Conservation (phyloP, 2,797 vertebrate genomes). For the Fratercula arctica region DNA sequence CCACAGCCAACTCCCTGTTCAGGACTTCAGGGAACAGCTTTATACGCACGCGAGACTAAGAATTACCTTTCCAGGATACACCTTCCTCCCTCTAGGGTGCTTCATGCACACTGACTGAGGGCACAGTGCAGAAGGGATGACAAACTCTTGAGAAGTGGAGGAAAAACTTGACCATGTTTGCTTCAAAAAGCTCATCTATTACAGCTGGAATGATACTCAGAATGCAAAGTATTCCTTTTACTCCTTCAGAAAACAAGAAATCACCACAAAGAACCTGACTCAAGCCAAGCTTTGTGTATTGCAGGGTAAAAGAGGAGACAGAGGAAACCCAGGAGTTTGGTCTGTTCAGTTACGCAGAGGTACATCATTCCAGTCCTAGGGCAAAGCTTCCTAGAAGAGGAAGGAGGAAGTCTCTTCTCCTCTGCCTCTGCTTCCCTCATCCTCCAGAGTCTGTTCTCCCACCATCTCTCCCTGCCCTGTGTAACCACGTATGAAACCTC, state of each 20-base stretch:
- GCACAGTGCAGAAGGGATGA: background rate
- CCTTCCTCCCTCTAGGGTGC: background rate
- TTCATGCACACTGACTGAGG: background rate
- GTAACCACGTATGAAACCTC: background rate
- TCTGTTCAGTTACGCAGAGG: background rate
- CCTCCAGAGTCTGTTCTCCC: background rate
- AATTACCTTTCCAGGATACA: conserved; percentile 14
- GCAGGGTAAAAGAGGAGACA: background rate
- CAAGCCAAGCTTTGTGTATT: background rate
- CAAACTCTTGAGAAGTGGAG: background rate
- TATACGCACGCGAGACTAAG: background rate
- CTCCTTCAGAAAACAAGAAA: background rate
- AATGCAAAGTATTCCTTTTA: background rate
- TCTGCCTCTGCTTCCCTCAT: background rate
- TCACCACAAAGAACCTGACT: background rate
- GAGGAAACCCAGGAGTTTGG: background rate
- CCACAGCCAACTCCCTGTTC: background rate
- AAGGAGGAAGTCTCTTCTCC: background rate
- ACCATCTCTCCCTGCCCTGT: background rate
- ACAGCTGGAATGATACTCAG: background rate
- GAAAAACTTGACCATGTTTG: background rate
- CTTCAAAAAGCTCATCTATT: background rate
- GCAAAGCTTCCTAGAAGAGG: background rate
- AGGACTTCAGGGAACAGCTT: conserved; percentile 8
- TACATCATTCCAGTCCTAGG: background rate